Evolutionary conservation across 2,797 vertebrate species (phyloP).

Genomic region (Enteromius treurensis): DNA sequence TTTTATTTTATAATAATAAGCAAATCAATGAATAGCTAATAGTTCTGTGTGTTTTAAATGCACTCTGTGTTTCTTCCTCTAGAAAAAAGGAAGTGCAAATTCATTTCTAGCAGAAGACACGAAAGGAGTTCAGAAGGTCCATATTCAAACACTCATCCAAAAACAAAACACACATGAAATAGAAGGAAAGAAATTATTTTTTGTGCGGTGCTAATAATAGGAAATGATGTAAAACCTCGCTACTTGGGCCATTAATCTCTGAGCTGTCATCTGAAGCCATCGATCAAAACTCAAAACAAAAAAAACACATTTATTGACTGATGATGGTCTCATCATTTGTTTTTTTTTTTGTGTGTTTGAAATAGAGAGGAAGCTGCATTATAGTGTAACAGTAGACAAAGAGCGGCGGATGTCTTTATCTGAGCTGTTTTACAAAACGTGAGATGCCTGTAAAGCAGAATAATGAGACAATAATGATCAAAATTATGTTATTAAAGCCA

Average conservation of each 20-base stretch:
- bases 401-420: not conserved
- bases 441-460: not conserved
- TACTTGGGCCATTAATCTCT: not conserved
- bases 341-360: too few relatives aligned
- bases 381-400: not conserved
- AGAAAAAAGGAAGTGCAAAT: not conserved
- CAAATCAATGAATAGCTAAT: not conserved
- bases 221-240: not conserved
- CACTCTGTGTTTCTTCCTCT: not conserved
- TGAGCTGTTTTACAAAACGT: not conserved
- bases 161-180: not conserved
- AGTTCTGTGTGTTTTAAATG: not conserved
- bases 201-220: not conserved
- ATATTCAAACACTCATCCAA: not conserved
- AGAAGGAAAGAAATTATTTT: too few relatives aligned
- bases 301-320: not conserved
- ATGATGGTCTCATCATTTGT: not conserved
- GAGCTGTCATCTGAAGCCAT: not conserved
- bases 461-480: not conserved
- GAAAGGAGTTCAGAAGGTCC: not conserved
- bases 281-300: not conserved
- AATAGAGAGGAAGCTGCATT: not conserved
- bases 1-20: not conserved
- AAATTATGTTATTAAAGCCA: not conserved
- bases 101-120: not conserved